Base-by-base conservation (phyloP, 2,888 invertebrate species). In the Dorcus hopei region DNA sequence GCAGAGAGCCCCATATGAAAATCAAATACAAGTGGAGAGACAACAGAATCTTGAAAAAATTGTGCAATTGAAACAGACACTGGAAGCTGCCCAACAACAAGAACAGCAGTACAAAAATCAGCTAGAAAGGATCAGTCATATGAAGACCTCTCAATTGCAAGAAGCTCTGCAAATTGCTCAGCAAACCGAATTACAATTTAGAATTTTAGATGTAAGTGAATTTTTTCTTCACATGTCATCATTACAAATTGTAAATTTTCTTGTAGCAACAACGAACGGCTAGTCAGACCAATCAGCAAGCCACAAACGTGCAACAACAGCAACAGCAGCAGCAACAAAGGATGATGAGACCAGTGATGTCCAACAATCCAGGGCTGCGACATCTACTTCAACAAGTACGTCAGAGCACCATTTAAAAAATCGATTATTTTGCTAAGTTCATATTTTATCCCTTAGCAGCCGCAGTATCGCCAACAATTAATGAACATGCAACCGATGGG, bases 1-100 rank as follows among this genome's bases (percentile, higher is more conserved):
- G 7, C 75, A 73, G 54, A 61, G 73, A 45, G 73, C 72, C 0
- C 75, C 75, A 3, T 72, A 75, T 54, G 76, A 77, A 63, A 82
- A 87, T 69, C 86, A 87, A 9, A 75, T 90, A 3, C 89, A 90
- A 72, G 86, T 86, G 3, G 90, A 90, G 11, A 78, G 91, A 0
- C 89, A 90, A 68, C 89, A 90, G 72, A 92, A 91, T 79, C 76
- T 91, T 57, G 84, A 90, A 72, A 89, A 89, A 78, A 92, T 92
- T 51, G 84, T 86, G 68, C 85, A 91, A 65, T 75, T 92, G 58
- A 87, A 88, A 67, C 90, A 91, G 76, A 90, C 89, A 0, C 75
- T 92, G 59, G 90, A 91, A 74, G 90, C 89, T 0, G 91, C 91
- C 0, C 91, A 91, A 65, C 90, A 91, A 69, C 86, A 87, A 71